phyloP scores from a whole-genome alignment of 2,888 invertebrate species.

The Dioctria linearis region DNA sequence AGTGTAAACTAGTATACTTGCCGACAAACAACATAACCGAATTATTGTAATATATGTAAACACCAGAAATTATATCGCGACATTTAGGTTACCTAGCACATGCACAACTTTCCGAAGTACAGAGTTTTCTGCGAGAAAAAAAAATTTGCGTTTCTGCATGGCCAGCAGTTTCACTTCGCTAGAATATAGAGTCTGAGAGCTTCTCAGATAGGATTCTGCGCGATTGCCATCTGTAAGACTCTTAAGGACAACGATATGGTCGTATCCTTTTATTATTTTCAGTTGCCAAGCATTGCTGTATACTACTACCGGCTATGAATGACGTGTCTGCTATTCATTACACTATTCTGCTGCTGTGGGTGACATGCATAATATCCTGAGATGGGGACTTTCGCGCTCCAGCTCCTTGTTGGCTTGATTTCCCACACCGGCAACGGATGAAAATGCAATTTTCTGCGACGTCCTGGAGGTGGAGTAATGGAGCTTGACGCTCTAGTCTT shows the following conservation, averaged over 20 bases:
- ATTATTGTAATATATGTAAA: neutral
- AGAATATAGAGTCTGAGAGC: too few relatives aligned
- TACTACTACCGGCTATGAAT: neutral
- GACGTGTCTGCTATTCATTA: neutral
- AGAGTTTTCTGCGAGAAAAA: neutral
- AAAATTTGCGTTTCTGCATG: constrained; percentile 8
- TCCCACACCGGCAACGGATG: constrained; percentile 15
- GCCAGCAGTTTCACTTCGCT: neutral
- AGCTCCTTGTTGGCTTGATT: constrained; percentile 25
- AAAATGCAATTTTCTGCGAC: neutral
- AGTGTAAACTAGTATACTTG: neutral
- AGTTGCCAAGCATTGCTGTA: too few relatives aligned
- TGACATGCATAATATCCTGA: neutral
- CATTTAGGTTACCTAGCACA: neutral
- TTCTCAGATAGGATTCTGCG: constrained; percentile 23
- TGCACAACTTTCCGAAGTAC: neutral
- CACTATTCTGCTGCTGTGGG: neutral
- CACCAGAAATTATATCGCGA: neutral
- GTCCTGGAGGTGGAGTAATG: too few relatives aligned
- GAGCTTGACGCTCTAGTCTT: too few relatives aligned
- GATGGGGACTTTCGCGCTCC: constrained; percentile 5
- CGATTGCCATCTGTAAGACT: neutral
- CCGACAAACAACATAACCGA: neutral
- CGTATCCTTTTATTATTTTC: neutral
- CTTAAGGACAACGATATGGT: neutral